Evolutionary conservation across 2,888 invertebrate genomes (phyloP), one percentile per base, ranked within the genome.

Genomic region (Clepsis dumicolana): DNA sequence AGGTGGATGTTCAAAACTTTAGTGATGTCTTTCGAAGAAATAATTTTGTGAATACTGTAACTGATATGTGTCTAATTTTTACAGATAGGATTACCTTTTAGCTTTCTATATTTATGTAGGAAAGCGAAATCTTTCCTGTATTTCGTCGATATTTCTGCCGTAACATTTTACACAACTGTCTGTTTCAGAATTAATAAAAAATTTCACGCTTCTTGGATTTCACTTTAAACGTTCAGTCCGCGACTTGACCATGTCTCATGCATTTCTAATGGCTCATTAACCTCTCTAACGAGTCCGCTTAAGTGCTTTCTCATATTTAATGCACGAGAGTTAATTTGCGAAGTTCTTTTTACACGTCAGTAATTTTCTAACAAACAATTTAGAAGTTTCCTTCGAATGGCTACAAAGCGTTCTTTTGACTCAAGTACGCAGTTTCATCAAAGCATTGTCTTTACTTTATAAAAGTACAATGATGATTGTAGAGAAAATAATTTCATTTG

Each of bases 401-500:
- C 16, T 54, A 56, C 56, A 48, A 48, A 56, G n/a, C 14, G 16
- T 48, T 54, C 35, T 18, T 0, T 12, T 54, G 14, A 64, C 10
- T 14, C 4, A 35, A 32, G 16, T 66, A 25, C 66, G 25, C 61
- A 66, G 35, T 66, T 53, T 32, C 54, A n/a, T 61, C 48, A 38
- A 56, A 62, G 56, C 44, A 54, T 59, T 54, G 16, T 27, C 54
- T 21, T n/a, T n/a, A n/a, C n/a, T n/a, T n/a, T 14, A 29, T 38
- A 38, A 60, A n/a, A 53, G 48, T 41, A 41, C 32, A 59, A 60
- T 60, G 52, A 38, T 16, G 85, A 61, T 75, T 72, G 65, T 75
- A 27, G 44, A 79, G 69, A 81, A 77, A 73, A 38, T 85, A 50
- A 73, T 80, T 70, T 72, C 67, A 18, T 75, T 76, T 54, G 67